These are phyloP conservation scores for Aleadryas rufinucha DNA, from an alignment of 2,113 vertebrate species.

Conservation along the genomic window DNA sequence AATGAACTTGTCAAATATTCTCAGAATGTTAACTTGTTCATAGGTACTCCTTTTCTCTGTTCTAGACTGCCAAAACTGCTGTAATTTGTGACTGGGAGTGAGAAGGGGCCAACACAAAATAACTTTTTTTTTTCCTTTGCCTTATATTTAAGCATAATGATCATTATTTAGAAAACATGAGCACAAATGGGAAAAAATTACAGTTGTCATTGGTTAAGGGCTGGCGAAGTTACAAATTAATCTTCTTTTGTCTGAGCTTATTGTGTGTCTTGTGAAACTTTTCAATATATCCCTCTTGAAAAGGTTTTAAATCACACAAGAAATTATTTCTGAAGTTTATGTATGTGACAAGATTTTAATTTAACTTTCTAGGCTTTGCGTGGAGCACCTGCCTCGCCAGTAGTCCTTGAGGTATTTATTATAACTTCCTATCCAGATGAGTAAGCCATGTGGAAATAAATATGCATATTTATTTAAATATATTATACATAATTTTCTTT, in stretches of 20 bases:
- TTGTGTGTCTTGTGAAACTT: not conserved
- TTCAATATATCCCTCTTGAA: not conserved
- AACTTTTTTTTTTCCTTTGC: not conserved
- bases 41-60: not conserved
- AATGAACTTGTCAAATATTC: not conserved
- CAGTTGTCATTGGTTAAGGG: not conserved
- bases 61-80: not conserved
- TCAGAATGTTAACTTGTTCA: not conserved
- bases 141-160: not conserved
- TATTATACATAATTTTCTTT: slow-evolving; percentile 3
- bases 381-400: not conserved
- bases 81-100: not conserved
- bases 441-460: slow-evolving; percentile 11
- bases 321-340: not conserved
- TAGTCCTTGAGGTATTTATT: slow-evolving; percentile 12
- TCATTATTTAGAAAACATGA: not conserved
- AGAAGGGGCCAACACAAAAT: not conserved
- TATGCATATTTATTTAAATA: slow-evolving; percentile 6
- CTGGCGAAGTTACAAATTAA: not conserved
- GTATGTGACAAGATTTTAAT: not conserved
- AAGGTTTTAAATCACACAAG: not conserved
- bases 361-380: not conserved
- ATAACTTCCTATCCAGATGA: not conserved
- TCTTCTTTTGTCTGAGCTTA: not conserved
- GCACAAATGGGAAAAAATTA: not conserved